phyloP scores from a whole-genome alignment of 2,113 vertebrate species.

The Plectropomus leopardus region DNA sequence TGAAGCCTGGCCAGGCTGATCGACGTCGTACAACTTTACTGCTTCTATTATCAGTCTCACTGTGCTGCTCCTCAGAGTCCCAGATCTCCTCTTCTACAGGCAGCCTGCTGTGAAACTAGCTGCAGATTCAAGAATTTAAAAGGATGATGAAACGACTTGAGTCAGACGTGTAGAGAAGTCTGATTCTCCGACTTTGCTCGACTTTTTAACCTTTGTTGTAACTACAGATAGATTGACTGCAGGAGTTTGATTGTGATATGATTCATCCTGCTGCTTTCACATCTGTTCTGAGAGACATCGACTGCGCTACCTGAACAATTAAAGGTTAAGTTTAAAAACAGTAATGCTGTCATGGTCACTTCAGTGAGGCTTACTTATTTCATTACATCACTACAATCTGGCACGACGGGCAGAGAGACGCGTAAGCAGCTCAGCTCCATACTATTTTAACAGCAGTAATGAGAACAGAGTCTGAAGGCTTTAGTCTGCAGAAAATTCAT shows the following conservation, averaged over 20 bases:
- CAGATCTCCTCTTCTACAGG: too few relatives aligned
- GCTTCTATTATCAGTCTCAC: slow-evolving; percentile 16
- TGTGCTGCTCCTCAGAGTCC: neutral
- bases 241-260: neutral
- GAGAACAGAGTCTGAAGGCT: slow-evolving; percentile 34
- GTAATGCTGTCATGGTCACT: neutral
- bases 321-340: slow-evolving; percentile 29
- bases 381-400: slow-evolving; percentile 67
- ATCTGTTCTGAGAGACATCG: neutral
- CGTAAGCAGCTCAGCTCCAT: slow-evolving; percentile 49
- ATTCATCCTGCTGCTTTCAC: neutral
- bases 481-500: slow-evolving; percentile 30
- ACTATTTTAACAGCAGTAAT: slow-evolving; percentile 44
- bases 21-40: neutral
- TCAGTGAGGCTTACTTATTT: slow-evolving; percentile 41
- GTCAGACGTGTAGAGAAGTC: too few relatives aligned
- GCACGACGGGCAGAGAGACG: neutral
- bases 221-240: accelerated
- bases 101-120: neutral
- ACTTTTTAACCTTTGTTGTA: neutral
- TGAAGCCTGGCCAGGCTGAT: slow-evolving; percentile 1
- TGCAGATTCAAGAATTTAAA: neutral
- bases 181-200: neutral
- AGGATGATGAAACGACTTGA: neutral
- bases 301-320: neutral